phyloP scores from a whole-genome alignment of 2,888 invertebrate species.

The Lithophane semibrunnea region DNA sequence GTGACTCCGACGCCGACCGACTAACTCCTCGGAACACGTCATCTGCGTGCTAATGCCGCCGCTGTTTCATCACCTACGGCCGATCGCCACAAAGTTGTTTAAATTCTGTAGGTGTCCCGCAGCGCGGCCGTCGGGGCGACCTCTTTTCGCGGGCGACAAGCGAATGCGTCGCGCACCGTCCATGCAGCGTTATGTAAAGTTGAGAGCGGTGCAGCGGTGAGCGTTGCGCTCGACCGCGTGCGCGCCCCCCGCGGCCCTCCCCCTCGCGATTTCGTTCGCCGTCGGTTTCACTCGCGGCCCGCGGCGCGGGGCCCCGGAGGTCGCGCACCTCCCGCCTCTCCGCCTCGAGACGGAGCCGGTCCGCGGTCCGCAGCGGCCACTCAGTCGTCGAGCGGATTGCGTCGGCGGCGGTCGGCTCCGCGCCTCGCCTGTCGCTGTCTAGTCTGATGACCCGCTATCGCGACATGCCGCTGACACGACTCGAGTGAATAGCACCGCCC shows the following conservation, averaged over 20 bases:
- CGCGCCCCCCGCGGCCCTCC: constrained; percentile 78
- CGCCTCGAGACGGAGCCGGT: constrained; percentile 77
- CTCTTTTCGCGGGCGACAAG: constrained; percentile 82
- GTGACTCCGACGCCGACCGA: constrained; percentile 86
- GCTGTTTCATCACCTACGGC: constrained; percentile 82
- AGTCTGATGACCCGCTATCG: constrained; percentile 66
- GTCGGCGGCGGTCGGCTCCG: constrained; percentile 83
- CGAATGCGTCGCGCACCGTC: constrained; percentile 71
- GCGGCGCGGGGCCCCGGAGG: constrained; percentile 85
- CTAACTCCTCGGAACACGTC: constrained; percentile 85
- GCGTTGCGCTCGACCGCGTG: constrained; percentile 88
- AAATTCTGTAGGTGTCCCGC: constrained; percentile 85
- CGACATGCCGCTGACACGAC: constrained; percentile 68
- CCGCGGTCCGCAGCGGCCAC: constrained; percentile 73
- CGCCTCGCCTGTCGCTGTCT: constrained; percentile 65
- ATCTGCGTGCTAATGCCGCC: constrained; percentile 85
- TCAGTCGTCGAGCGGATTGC: constrained; percentile 89
- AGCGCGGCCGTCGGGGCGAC: constrained; percentile 80
- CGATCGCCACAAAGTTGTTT: constrained; percentile 81
- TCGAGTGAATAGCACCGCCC: constrained; percentile 71
- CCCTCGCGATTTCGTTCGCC: constrained; percentile 82
- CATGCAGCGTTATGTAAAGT: constrained; percentile 88
- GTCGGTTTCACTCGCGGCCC: constrained; percentile 82
- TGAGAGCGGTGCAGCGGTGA: constrained; percentile 85
- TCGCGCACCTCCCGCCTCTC: constrained; percentile 85